A percentile compares a stretch with the other conserved stretches of the same genome.
phyloP scores from a whole-genome alignment of 2,888 invertebrate genomes.

The Pecten maximus region DNA sequence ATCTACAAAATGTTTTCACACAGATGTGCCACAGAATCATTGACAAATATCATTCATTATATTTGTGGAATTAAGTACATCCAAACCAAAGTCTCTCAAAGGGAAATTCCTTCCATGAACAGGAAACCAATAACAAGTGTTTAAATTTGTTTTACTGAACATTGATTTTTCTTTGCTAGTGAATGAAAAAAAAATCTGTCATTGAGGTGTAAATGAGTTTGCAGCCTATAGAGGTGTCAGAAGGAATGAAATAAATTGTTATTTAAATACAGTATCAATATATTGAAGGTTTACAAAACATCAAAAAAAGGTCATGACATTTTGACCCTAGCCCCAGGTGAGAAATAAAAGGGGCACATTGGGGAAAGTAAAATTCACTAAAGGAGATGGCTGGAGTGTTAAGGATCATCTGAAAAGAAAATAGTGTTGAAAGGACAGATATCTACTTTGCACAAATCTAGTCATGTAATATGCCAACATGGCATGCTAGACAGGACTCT shows the following conservation, averaged over 20 bases:
- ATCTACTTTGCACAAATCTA: too few relatives aligned
- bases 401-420: too few relatives aligned
- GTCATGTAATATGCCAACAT: too few relatives aligned
- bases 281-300: not conserved
- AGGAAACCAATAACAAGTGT: not conserved
- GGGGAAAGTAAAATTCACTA: not conserved
- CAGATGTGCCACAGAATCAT: too few relatives aligned
- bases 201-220: not conserved
- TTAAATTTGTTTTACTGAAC: not conserved
- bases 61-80: too few relatives aligned
- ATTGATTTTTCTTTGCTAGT: not conserved
- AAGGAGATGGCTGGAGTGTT: too few relatives aligned
- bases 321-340: not conserved
- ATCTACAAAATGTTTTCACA: too few relatives aligned
- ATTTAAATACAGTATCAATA: constrained; percentile 30
- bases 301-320: not conserved
- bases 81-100: too few relatives aligned
- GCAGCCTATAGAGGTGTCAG: not conserved
- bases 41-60: too few relatives aligned
- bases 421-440: too few relatives aligned
- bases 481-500: too few relatives aligned
- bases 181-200: not conserved
- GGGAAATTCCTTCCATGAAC: too few relatives aligned
- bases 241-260: not conserved
- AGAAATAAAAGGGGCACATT: not conserved